A percentile compares a stretch with the other conserved stretches of the same genome.
Conservation (phyloP, 2,888 invertebrate species). For the Bruchidius siliquastri region DNA sequence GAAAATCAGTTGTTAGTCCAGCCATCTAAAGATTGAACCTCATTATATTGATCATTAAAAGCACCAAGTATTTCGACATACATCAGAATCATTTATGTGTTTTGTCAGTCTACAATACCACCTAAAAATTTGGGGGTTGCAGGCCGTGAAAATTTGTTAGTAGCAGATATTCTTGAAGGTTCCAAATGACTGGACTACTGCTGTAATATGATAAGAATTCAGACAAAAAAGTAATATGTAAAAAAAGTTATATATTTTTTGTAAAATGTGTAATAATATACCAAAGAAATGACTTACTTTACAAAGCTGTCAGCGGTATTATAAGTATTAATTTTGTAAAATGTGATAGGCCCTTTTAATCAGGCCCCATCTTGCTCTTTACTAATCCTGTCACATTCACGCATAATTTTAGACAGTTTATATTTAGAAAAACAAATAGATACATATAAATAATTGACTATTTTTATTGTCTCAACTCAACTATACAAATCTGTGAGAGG, state of each 20-base stretch:
- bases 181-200: not conserved
- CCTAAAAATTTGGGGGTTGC: too few relatives aligned
- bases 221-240: constrained; percentile 10
- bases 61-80: too few relatives aligned
- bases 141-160: too few relatives aligned
- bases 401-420: constrained; percentile 49
- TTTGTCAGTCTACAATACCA: too few relatives aligned
- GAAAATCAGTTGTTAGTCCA: too few relatives aligned
- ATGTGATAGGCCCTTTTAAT: constrained; percentile 49
- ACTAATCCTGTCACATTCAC: constrained; percentile 48
- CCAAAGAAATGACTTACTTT: constrained; percentile 47
- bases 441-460: constrained; percentile 6
- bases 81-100: too few relatives aligned
- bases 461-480: too few relatives aligned
- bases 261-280: constrained; percentile 49
- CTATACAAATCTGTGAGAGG: too few relatives aligned
- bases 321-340: constrained; percentile 33
- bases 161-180: not conserved
- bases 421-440: constrained; percentile 48
- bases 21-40: too few relatives aligned
- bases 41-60: too few relatives aligned
- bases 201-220: not conserved
- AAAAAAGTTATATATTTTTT: constrained; percentile 1
- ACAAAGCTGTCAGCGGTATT: constrained; percentile 28
- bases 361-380: constrained; percentile 45